These are phyloP conservation scores for Philereme transversata DNA, from an alignment of 2,888 invertebrate genomes.

Conservation along the genomic window DNA sequence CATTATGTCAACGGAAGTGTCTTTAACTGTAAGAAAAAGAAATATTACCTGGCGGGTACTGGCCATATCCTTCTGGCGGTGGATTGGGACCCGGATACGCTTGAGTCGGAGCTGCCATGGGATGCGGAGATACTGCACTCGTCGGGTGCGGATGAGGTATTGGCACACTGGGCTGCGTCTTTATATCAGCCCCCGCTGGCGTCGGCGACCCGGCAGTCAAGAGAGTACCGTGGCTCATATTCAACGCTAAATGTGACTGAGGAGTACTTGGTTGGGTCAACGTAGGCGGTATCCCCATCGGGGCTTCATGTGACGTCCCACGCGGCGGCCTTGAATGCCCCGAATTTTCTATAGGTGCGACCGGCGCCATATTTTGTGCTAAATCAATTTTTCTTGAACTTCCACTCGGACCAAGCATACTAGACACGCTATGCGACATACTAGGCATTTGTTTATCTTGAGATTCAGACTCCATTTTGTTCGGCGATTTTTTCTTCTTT, in stretches of 20 bases:
- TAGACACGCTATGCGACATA: constrained; percentile 78
- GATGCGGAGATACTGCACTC: constrained; percentile 46
- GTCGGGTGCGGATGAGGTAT: constrained; percentile 34
- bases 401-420: constrained; percentile 58
- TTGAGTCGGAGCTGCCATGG: constrained; percentile 50
- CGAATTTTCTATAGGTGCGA: constrained; percentile 49
- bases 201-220: constrained; percentile 53
- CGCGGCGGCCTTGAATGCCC: constrained; percentile 35
- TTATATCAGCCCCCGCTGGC: constrained; percentile 44
- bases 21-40: neutral
- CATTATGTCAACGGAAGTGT: neutral
- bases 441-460: constrained; percentile 49
- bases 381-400: constrained; percentile 47
- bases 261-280: constrained; percentile 36
- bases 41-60: constrained; percentile 69
- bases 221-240: constrained; percentile 55
- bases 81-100: constrained; percentile 56
- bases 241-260: constrained; percentile 47
- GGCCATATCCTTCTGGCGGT: constrained; percentile 67
- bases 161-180: constrained; percentile 40
- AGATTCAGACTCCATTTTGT: constrained; percentile 63
- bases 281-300: constrained; percentile 23
- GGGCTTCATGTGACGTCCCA: constrained; percentile 44
- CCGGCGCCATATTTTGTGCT: constrained; percentile 42
- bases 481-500: constrained; percentile 74